Evolutionary conservation across 1,140 invertebrate genomes (phyloP).

Genomic region (Scaptomyza hsui): DNA sequence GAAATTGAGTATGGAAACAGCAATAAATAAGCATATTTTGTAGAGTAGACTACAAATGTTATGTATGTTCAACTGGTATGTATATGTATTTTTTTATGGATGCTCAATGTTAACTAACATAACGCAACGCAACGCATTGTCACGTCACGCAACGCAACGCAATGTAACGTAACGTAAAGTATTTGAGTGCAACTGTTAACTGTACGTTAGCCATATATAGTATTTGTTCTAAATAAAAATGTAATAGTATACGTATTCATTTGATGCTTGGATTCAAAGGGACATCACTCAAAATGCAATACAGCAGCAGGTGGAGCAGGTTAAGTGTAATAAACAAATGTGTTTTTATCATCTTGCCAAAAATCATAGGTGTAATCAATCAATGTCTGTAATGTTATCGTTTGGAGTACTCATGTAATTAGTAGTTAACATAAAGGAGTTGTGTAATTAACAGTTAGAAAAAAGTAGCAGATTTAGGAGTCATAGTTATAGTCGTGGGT

Average conservation of each 20-base stretch:
- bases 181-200: conserved; percentile 35
- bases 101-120: conserved; percentile 51
- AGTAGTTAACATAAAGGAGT: conserved; percentile 6
- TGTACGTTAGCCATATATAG: conserved; percentile 23
- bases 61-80: conserved; percentile 73
- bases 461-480: conserved; percentile 22
- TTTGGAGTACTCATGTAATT: conserved; percentile 9
- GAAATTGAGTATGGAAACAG: conserved; percentile 84
- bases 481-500: conserved; percentile 27
- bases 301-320: conserved; percentile 7
- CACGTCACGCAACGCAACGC: conserved; percentile 4
- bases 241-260: conserved; percentile 1
- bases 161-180: conserved; percentile 14
- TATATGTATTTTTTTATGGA: conserved; percentile 73
- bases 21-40: conserved; percentile 84
- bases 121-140: conserved; percentile 23
- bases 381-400: conserved; percentile 21
- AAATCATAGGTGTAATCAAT: conserved; percentile 16
- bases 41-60: conserved; percentile 83
- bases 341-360: conserved; percentile 3
- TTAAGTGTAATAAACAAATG: conserved; percentile 4
- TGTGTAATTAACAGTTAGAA: conserved; percentile 9
- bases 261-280: conserved; percentile 4
- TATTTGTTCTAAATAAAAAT: conserved; percentile 30
- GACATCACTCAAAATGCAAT: conserved; percentile 46